These are phyloP conservation scores for Arrhopalites spinosus DNA, from an alignment of 2,888 invertebrate species.

Conservation along the genomic window DNA sequence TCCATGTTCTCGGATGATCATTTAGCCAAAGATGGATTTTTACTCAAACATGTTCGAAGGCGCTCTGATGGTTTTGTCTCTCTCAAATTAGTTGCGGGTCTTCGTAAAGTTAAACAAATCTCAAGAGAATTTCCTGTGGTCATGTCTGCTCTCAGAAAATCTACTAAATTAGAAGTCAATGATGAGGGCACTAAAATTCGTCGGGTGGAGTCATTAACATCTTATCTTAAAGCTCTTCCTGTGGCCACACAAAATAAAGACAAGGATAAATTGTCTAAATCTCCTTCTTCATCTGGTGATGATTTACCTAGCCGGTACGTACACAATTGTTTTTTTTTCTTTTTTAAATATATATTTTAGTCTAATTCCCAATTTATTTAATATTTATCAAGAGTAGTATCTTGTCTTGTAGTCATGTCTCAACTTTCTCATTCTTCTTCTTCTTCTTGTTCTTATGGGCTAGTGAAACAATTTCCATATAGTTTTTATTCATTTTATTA, in stretches of 20 bases:
- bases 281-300: slow-evolving; percentile 36
- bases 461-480: no score
- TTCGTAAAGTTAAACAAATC: slow-evolving; percentile 90
- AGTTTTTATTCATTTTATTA: slow-evolving; percentile 1
- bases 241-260: slow-evolving; percentile 50
- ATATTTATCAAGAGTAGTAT: not conserved
- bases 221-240: slow-evolving; percentile 83
- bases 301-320: slow-evolving; percentile 36
- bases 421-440: no score
- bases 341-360: not conserved
- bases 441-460: no score
- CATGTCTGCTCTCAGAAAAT: slow-evolving; percentile 78
- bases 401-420: not conserved
- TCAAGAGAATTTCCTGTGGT: slow-evolving; percentile 94
- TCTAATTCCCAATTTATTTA: not conserved
- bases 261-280: slow-evolving; percentile 42
- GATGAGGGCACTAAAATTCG: slow-evolving; percentile 88
- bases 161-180: slow-evolving; percentile 82
- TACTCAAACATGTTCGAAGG: slow-evolving; percentile 89
- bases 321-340: slow-evolving; percentile 3
- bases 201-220: slow-evolving; percentile 80
- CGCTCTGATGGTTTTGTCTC: slow-evolving; percentile 96
- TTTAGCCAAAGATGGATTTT: slow-evolving; percentile 92
- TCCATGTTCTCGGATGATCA: slow-evolving; percentile 95
- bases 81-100: slow-evolving; percentile 90